These are phyloP conservation scores for Augiades crinisus DNA, from an alignment of 2,888 invertebrate genomes.

Conservation along the genomic window DNA sequence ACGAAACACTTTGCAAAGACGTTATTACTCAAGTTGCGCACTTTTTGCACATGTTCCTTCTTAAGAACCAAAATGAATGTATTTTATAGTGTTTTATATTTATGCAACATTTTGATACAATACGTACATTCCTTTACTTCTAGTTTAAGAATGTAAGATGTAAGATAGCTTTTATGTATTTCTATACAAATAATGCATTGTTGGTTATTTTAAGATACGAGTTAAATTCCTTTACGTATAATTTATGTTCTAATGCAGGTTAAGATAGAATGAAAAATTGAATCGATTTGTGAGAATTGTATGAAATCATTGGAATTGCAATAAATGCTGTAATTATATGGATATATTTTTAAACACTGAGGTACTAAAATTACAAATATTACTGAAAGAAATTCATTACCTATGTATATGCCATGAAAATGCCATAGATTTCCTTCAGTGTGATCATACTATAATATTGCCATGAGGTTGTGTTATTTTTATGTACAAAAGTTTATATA, in stretches of 20 bases:
- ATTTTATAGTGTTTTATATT: conserved; percentile 4
- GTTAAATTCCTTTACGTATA: too few relatives aligned
- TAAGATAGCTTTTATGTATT: conserved; percentile 27
- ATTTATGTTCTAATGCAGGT: too few relatives aligned
- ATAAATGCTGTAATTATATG: too few relatives aligned
- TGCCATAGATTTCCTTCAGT: conserved; percentile 55
- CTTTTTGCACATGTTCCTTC: conserved; percentile 15
- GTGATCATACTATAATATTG: conserved; percentile 56
- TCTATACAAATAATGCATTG: too few relatives aligned
- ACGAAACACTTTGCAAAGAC: too few relatives aligned
- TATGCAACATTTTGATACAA: conserved; percentile 41
- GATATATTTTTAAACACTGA: background rate
- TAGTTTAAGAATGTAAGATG: conserved; percentile 15
- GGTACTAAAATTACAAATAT: conserved; percentile 5
- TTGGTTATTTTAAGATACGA: too few relatives aligned
- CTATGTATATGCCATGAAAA: conserved; percentile 48
- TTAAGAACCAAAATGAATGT: conserved; percentile 32
- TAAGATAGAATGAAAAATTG: too few relatives aligned
- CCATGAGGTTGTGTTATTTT: conserved; percentile 74
- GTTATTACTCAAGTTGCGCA: background rate
- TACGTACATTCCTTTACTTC: conserved; percentile 59
- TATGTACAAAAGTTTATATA: conserved; percentile 68
- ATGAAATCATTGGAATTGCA: too few relatives aligned
- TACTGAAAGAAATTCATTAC: conserved; percentile 26
- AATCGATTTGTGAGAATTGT: too few relatives aligned